A percentile compares a stretch with the other conserved stretches of the same genome.
phyloP scores from a whole-genome alignment of 2,113 vertebrate species.

The Brienomyrus longianalis region DNA sequence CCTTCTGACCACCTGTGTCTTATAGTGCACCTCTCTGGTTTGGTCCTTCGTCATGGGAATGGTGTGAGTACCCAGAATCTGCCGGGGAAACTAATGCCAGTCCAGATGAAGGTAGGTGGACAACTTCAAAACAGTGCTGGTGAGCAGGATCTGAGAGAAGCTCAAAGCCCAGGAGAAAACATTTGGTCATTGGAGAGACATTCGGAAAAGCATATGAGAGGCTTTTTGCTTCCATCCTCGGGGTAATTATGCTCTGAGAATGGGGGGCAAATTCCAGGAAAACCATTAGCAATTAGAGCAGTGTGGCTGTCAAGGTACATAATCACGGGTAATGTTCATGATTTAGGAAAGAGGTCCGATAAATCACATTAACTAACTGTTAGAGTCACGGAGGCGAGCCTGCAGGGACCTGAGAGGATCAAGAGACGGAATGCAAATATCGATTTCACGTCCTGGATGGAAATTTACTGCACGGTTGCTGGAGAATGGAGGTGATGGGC shows the following conservation, averaged over 20 bases:
- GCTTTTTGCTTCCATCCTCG: conserved; percentile 47
- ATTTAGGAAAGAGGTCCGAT: conserved; percentile 71
- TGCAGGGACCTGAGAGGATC: conserved; percentile 54
- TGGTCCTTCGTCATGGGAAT: not conserved
- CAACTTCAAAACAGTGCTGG: not conserved
- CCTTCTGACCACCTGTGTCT: not conserved
- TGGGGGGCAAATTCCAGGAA: conserved; percentile 66
- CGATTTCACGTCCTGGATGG: conserved; percentile 60
- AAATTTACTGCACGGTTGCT: conserved; percentile 63
- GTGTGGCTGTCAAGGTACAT: conserved; percentile 57
- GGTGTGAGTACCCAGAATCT: not conserved
- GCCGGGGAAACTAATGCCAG: not conserved
- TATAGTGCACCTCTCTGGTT: not conserved
- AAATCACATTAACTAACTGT: conserved; percentile 74
- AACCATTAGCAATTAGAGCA: conserved; percentile 67
- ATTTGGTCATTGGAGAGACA: not conserved
- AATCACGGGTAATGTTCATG: conserved; percentile 67
- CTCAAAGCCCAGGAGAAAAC: not conserved
- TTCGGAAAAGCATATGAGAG: conserved; percentile 42
- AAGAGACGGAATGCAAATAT: conserved; percentile 53
- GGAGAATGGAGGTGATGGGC: conserved; percentile 45
- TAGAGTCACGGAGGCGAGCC: conserved; percentile 55
- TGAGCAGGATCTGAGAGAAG: not conserved
- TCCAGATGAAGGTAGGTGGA: not conserved
- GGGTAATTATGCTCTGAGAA: conserved; percentile 53